phyloP scores from a whole-genome alignment of 2,888 invertebrate species.

The Eumerus sabulonum region DNA sequence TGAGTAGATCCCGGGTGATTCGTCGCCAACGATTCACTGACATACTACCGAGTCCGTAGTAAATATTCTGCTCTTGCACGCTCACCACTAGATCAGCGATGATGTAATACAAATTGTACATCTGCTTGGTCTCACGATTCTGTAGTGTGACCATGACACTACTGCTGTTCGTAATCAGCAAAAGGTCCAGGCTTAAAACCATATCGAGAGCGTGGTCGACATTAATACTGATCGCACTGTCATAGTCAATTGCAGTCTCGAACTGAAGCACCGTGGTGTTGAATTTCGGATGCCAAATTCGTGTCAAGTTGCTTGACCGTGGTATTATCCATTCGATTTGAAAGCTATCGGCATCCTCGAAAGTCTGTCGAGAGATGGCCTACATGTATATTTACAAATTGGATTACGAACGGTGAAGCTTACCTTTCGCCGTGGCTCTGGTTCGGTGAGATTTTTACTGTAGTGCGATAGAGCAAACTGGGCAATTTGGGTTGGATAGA shows the following conservation, averaged over 20 bases:
- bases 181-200: constrained; percentile 86
- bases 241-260: constrained; percentile 84
- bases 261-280: constrained; percentile 86
- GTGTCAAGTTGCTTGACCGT: constrained; percentile 83
- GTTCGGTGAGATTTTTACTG: constrained; percentile 94
- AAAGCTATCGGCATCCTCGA: constrained; percentile 88
- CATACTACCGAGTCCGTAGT: constrained; percentile 88
- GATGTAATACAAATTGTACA: constrained; percentile 90
- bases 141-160: constrained; percentile 89
- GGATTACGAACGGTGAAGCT: background rate
- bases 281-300: constrained; percentile 82
- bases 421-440: constrained; percentile 85
- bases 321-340: constrained; percentile 87
- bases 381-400: background rate
- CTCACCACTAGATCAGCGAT: constrained; percentile 86
- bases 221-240: constrained; percentile 85
- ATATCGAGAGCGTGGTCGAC: constrained; percentile 86
- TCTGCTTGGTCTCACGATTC: constrained; percentile 87
- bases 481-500: constrained; percentile 98
- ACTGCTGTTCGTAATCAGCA: constrained; percentile 86
- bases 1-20: constrained; percentile 91
- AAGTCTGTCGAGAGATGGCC: constrained; percentile 72
- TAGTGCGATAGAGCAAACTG: constrained; percentile 99
- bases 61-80: constrained; percentile 88
- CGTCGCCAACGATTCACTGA: constrained; percentile 85